Evolutionary conservation across 2,797 vertebrate species (phyloP), one percentile per base, ranked within the genome.

Genomic region (Rousettus madagascariensis): DNA sequence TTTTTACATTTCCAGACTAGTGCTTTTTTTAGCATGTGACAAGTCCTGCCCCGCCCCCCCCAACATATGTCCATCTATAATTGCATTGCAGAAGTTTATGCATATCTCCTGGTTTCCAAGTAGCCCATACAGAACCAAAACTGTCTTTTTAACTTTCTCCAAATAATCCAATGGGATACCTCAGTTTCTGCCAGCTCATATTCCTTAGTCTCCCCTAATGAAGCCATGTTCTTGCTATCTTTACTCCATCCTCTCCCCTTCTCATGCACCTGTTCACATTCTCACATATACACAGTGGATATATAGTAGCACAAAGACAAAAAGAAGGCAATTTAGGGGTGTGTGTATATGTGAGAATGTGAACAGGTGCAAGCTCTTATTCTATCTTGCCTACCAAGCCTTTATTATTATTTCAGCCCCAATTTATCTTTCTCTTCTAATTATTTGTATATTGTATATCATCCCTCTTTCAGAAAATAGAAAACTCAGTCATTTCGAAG

Each of bases 361-460:
- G 38, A 38, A 38, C 38, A 38, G 38, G 38, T 38, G 38, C 38
- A 38, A 87, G 33, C 2, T 17, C 3, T 55, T 74, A 78, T 83
- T 89, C n/a, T 79, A 8, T 80, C 8, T 72, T 33, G 24, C 5
- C 28, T 85, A 63, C 33, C 83, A 71, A 96, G 8, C 6, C 3
- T 43, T 92, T 88, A 65, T 90, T 90, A 20, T 26, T 86, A 75
- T 88, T 92, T 93, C 46, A 85, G 17, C 4, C n/a, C 55, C 22
- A 19, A 78, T 20, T 86, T 49, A 86, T 88, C 86, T 71, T 86
- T 86, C 11, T 71, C 2, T 94, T 87, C 51, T 68, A 43, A 88
- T 93, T 92, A 80, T 84, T 33, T 46, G 2, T 74, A 7, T 55
- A 10, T 80, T 96, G 43, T 91, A 1, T 74, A 38, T 59, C 2